Evolutionary conservation across 2,888 invertebrate genomes (phyloP).

Genomic region (Amiota minor): DNA sequence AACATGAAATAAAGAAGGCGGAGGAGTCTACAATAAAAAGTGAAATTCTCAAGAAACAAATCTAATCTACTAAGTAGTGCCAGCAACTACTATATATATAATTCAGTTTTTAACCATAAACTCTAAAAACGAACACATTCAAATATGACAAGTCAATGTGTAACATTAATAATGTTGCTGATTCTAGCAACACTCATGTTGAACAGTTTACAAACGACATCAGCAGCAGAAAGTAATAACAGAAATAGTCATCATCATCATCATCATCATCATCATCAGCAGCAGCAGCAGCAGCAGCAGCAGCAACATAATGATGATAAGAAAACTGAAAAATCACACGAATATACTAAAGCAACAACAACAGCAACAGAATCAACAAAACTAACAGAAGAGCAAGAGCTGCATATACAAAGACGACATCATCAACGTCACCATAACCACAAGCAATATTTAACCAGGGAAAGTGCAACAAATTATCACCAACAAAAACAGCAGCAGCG

Average conservation of each 20-base stretch:
- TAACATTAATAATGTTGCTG: neutral
- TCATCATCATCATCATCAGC: constrained; percentile 23
- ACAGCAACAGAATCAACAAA: neutral
- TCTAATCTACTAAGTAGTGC: neutral
- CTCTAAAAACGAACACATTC: constrained; percentile 1
- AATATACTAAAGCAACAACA: constrained; percentile 19
- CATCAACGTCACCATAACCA: neutral
- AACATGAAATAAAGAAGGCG: neutral
- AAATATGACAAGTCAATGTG: constrained; percentile 16
- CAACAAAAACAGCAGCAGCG: neutral
- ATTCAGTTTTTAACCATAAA: neutral
- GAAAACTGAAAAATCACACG: constrained; percentile 12
- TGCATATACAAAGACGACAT: neutral
- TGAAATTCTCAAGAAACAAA: constrained; percentile 24
- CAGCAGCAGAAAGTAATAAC: constrained; percentile 28
- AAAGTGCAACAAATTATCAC: constrained; percentile 10
- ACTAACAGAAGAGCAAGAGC: neutral
- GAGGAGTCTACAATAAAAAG: constrained; percentile 22
- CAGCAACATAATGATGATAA: constrained; percentile 20
- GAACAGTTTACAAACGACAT: constrained; percentile 3
- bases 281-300: constrained; percentile 9
- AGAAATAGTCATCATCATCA: constrained; percentile 11
- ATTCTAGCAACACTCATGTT: neutral
- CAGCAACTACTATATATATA: neutral
- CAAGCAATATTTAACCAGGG: neutral